phyloP scores from a whole-genome alignment of 2,888 invertebrate species.

The Drymonia ruficornis region DNA sequence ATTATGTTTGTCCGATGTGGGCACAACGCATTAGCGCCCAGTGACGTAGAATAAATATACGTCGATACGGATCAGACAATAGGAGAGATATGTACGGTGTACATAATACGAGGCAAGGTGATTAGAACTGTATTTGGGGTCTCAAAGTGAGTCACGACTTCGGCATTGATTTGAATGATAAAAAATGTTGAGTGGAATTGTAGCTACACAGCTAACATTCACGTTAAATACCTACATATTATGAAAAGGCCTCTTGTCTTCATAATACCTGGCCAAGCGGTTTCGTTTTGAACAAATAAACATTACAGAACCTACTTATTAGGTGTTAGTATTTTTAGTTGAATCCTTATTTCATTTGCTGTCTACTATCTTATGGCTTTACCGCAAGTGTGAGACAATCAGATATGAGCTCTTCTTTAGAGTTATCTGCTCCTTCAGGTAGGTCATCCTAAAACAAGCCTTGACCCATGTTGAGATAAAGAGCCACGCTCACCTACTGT shows the following conservation, averaged over 20 bases:
- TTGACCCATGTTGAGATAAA: too few species aligned
- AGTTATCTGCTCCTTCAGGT: too few species aligned
- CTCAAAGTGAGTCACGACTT: conserved; percentile 49
- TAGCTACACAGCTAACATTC: too few species aligned
- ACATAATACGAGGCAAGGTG: conserved; percentile 22
- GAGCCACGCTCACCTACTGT: not conserved
- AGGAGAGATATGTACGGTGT: conserved; percentile 19
- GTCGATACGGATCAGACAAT: conserved; percentile 33
- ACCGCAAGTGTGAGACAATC: too few species aligned
- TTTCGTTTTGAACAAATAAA: too few species aligned
- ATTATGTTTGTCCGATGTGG: conserved; percentile 20
- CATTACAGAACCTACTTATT: too few species aligned
- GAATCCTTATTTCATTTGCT: too few species aligned
- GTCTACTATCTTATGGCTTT: too few species aligned
- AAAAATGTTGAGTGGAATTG: not conserved
- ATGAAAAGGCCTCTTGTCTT: not conserved
- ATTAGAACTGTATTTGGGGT: conserved; percentile 28
- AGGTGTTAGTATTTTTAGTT: too few species aligned
- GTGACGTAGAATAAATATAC: conserved; percentile 32
- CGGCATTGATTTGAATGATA: conserved; percentile 31
- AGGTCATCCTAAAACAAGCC: too few species aligned
- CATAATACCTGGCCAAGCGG: not conserved
- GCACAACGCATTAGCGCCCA: conserved; percentile 17
- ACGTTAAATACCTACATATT: not conserved
- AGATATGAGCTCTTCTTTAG: too few species aligned